Base-by-base conservation (phyloP, 2,888 invertebrate genomes). In the Junonia oenone region DNA sequence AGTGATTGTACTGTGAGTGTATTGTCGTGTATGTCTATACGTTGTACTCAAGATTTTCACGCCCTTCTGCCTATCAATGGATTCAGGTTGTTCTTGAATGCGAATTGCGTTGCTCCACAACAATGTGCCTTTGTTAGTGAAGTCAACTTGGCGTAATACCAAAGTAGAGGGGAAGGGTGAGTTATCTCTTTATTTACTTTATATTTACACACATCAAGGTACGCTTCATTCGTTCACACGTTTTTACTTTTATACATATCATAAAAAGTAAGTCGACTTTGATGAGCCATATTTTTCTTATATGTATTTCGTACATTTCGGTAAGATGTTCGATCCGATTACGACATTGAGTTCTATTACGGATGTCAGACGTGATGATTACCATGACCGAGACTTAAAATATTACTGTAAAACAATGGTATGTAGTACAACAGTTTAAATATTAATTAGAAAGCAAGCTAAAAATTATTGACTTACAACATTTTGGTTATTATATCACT, bases 71-170 rank as follows among this genome's bases (percentile, higher is more conserved):
- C 40, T 40, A 45, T 49, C 51, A 55, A 51, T 58, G 31, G 45
- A 31, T 4, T 27, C 33, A 45, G 33, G 27, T 33, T 55, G 45
- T 51, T 70, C 69, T 63, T 68, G 68, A 70, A 70, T 69, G 69
- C 68, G 69, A 71, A 73, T 69, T 63, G 68, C 64, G 63, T 65
- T 69, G 67, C 73, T 69, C 75, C 75, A 78, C 78, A 73, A 69
- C 72, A 75, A 68, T 72, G 68, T 63, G 70, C 74, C 77, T 76
- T 74, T 81, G 79, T 80, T 80, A 74, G 75, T 72, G 68, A 65
- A 69, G 72, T 70, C 73, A 68, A 78, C 73, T 83, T 83, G 83
- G 83, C 84, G 73, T 75, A 70, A 78, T 74, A 78, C 83, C 83
- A 83, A 83, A 78, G 78, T 69, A 71, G 75, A 69, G 65, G 69